A percentile compares a stretch with the other conserved stretches of the same genome.
phyloP scores from a whole-genome alignment of 2,113 vertebrate species.

The Plectropomus leopardus region DNA sequence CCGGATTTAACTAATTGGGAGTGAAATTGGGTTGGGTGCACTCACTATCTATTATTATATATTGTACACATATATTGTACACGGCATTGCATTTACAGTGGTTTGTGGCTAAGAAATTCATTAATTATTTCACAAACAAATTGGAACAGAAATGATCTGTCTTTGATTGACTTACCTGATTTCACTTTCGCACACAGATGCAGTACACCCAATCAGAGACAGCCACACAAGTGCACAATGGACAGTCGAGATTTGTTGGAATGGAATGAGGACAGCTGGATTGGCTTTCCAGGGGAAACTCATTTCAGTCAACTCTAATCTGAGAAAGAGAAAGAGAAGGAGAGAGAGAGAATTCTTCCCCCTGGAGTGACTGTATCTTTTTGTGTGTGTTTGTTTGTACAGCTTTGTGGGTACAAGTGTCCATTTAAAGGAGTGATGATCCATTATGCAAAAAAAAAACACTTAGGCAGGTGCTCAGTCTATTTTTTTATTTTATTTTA shows the following conservation, averaged over 20 bases:
- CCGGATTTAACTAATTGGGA: too few relatives aligned
- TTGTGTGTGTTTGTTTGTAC: not conserved
- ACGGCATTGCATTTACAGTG: not conserved
- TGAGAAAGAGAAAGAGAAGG: not conserved
- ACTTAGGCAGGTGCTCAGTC: too few relatives aligned
- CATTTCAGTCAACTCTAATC: constrained; percentile 64
- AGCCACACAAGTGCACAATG: constrained; percentile 49
- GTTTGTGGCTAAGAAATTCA: not conserved
- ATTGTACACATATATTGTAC: not conserved
- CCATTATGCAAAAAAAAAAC: too few relatives aligned
- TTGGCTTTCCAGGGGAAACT: constrained; percentile 70
- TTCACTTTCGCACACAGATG: constrained; percentile 4
- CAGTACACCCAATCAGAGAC: not conserved
- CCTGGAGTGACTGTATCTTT: not conserved
- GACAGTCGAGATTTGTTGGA: constrained; percentile 56
- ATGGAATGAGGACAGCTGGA: constrained; percentile 48
- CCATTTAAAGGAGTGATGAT: too few relatives aligned
- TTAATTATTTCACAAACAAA: not conserved
- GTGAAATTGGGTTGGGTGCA: not conserved
- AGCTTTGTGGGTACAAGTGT: too few relatives aligned
- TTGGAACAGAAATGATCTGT: not conserved
- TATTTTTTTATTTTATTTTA: too few relatives aligned
- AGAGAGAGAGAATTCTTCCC: not conserved
- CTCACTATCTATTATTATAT: not conserved
- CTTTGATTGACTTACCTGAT: constrained; percentile 23